Conservation (phyloP, 2,888 invertebrate species). For the Antheraea assamensis region DNA sequence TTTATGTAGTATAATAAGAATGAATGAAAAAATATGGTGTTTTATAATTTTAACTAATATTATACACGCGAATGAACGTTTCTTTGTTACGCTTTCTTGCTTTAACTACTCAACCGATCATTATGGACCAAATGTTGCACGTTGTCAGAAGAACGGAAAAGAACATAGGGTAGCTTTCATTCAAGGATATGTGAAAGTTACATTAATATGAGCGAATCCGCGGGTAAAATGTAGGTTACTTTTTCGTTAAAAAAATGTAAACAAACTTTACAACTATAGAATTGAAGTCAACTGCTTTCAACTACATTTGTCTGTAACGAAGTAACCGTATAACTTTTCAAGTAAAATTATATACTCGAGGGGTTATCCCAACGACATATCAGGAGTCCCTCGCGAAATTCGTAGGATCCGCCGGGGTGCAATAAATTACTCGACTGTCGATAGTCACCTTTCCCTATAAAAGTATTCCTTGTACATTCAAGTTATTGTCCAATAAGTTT, state of each 20-base stretch:
- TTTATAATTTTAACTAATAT: too few relatives aligned
- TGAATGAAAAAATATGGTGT: too few relatives aligned
- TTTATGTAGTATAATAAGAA: not conserved
- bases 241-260: constrained; percentile 23
- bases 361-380: constrained; percentile 69
- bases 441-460: constrained; percentile 56
- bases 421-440: constrained; percentile 65
- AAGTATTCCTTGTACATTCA: constrained; percentile 43
- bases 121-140: too few relatives aligned
- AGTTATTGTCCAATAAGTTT: constrained; percentile 19
- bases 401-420: constrained; percentile 58
- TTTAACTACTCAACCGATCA: too few relatives aligned
- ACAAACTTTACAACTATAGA: constrained; percentile 54
- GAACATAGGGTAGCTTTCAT: too few relatives aligned
- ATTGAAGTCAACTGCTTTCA: not conserved
- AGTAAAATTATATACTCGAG: constrained; percentile 66
- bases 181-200: too few relatives aligned
- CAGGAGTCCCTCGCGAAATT: constrained; percentile 60
- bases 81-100: too few relatives aligned
- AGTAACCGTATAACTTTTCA: constrained; percentile 31
- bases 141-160: too few relatives aligned
- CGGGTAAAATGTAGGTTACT: not conserved
- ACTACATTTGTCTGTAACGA: not conserved
- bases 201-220: not conserved
- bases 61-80: too few relatives aligned